Evolutionary conservation across 2,113 vertebrate species (phyloP).

Genomic region (Girardinichthys multiradiatus): DNA sequence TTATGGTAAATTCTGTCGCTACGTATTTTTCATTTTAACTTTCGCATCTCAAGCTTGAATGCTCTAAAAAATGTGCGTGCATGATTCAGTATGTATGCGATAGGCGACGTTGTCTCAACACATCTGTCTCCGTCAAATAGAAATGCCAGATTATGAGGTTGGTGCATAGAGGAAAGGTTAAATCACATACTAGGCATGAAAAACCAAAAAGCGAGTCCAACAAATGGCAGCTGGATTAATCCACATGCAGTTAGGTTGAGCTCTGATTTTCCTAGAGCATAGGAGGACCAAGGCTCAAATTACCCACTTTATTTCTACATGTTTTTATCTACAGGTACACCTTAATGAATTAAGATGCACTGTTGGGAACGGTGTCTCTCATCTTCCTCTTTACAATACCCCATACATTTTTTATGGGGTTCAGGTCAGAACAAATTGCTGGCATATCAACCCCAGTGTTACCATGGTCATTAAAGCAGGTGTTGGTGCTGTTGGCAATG

Average conservation of each 20-base stretch:
- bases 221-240: background rate
- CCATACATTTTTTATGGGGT: background rate
- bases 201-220: background rate
- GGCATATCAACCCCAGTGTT: background rate
- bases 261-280: background rate
- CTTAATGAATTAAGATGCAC: background rate
- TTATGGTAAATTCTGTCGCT: background rate
- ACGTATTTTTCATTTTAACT: conserved; percentile 1
- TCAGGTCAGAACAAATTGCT: background rate
- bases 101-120: background rate
- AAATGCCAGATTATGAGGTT: background rate
- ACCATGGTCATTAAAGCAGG: background rate
- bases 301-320: too few relatives aligned
- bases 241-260: too few relatives aligned
- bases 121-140: background rate
- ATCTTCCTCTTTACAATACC: background rate
- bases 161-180: background rate
- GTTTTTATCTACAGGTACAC: background rate
- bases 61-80: background rate
- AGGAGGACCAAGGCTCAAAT: background rate
- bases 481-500: too few relatives aligned
- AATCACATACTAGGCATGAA: background rate
- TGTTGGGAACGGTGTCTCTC: background rate
- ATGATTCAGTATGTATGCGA: background rate
- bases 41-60: background rate